Base-by-base conservation (phyloP, 2,888 invertebrate genomes). In the Melipona bicolor region DNA sequence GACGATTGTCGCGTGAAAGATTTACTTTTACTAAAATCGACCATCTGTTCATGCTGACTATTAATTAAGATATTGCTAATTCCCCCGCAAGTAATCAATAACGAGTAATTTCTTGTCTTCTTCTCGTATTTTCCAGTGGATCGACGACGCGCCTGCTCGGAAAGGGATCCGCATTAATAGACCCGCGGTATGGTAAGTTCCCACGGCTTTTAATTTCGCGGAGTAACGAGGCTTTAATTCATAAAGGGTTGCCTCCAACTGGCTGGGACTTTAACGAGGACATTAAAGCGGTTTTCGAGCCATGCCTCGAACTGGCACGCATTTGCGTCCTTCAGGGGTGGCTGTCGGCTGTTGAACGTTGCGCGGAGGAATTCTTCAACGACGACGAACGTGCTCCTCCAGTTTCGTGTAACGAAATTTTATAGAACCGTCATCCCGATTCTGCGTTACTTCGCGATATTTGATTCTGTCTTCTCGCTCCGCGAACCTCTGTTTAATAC, bases 151-250 rank as follows among this genome's bases (percentile, higher is more conserved):
- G 81, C 72, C 70, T 74, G 73, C 76, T 64, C 59, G 78, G 76
- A 73, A 77, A 61, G 79, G 84, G 75, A 76, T 71, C 68, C 32
- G 72, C 15, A 75, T 67, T 71, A 79, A 69, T 71, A 67, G 71
- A 70, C 56, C 64, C 64, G 27, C 64, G 68, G 72, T 75, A 75
- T 73, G 79, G 90, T 89, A 83, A 89, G 89, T 88, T 87, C 77
- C 81, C 80, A 88, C 84, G 87, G 87, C 89, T 92, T 89, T 91
- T 91, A 92, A 92, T 92, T 91, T 91, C 86, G 81, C 83, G 84
- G 90, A 90, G 87, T 91, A 92, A 92, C 89, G 88, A 89, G 87
- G 86, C 80, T 87, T 86, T 90, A 90, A 90, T 89, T 91, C 87
- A 84, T 86, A 86, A 88, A 85, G 79, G 84, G 78, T 78, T 77